These are phyloP conservation scores for Ceyx cyanopectus DNA, from an alignment of 2,113 vertebrate genomes.

Conservation along the genomic window DNA sequence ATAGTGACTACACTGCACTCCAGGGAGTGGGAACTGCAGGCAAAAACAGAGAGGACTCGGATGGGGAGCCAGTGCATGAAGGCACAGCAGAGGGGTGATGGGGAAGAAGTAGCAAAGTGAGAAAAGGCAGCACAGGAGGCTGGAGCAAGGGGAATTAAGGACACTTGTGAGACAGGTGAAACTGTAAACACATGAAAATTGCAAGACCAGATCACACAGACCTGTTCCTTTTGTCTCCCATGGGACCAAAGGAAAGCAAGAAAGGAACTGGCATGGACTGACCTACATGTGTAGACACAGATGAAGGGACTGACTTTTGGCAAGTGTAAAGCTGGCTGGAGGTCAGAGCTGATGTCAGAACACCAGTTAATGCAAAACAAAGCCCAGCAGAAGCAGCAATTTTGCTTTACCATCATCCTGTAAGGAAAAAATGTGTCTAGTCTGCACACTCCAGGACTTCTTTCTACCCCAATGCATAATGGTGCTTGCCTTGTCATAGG, in stretches of 20 bases:
- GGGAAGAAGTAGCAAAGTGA: neutral
- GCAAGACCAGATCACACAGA: neutral
- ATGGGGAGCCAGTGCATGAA: neutral
- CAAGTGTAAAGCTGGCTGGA: neutral
- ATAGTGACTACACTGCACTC: neutral
- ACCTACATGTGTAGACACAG: neutral
- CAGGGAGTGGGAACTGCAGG: neutral
- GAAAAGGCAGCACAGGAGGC: neutral
- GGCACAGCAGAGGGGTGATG: neutral
- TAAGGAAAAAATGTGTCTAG: neutral
- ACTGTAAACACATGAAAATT: conserved; percentile 19
- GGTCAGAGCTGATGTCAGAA: conserved; percentile 9
- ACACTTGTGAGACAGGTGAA: neutral
- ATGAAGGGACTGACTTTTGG: neutral
- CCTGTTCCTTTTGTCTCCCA: neutral
- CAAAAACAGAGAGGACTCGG: neutral
- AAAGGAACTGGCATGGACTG: neutral
- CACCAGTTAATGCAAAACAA: neutral
- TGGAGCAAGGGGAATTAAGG: neutral
- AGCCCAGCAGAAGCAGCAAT: neutral
- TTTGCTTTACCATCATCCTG: neutral
- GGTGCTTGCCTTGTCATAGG: neutral
- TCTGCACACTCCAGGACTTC: neutral
- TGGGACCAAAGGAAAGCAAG: neutral
- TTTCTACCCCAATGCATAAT: neutral